These are phyloP conservation scores for Tylochromis polylepis DNA, from an alignment of 2,113 vertebrate genomes.

Conservation along the genomic window DNA sequence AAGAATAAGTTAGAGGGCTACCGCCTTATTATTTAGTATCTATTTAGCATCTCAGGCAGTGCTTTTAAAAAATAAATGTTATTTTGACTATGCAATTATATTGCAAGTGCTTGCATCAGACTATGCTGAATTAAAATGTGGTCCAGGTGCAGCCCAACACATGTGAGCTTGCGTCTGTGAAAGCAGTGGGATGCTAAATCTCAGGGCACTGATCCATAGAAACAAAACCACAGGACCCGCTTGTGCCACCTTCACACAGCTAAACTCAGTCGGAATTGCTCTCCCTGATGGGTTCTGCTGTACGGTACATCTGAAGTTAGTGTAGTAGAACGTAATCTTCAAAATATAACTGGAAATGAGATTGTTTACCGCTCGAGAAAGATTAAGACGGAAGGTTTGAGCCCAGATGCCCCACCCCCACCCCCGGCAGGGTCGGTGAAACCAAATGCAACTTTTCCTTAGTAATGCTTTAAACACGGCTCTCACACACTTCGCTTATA, in stretches of 20 bases:
- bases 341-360: neutral
- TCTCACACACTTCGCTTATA: neutral
- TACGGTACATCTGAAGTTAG: neutral
- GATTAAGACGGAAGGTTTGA: neutral
- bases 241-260: neutral
- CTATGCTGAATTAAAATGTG: neutral
- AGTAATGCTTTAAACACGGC: neutral
- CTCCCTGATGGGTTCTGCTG: neutral
- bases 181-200: conserved; percentile 8
- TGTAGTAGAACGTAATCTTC: neutral
- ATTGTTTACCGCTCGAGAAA: neutral
- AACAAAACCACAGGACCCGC: neutral
- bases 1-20: neutral
- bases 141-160: neutral
- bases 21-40: neutral
- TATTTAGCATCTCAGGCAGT: neutral
- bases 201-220: conserved; percentile 14
- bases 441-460: neutral
- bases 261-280: neutral
- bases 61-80: neutral
- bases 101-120: conserved; percentile 16
- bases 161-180: neutral
- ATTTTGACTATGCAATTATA: neutral
- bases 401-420: neutral
- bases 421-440: neutral